Conservation (phyloP, 1,140 invertebrate genomes). For the Pseudomyrmex flavicornis region DNA sequence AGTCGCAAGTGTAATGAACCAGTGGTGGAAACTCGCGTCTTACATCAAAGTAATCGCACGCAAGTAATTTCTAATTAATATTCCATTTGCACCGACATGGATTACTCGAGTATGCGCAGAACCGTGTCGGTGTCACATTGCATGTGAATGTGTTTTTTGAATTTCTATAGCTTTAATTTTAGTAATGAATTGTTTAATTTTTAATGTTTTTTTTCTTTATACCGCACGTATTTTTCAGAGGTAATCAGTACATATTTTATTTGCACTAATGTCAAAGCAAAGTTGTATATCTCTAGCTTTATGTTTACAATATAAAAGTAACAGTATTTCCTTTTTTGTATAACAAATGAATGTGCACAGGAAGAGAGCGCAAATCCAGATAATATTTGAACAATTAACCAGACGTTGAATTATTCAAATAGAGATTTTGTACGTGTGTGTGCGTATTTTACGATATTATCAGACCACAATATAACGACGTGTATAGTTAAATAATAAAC, state of each 20-base stretch:
- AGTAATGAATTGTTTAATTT: not conserved
- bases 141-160: not conserved
- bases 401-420: conserved; percentile 38
- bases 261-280: too few relatives aligned
- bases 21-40: too few relatives aligned
- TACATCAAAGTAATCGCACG: conserved; percentile 8
- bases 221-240: too few relatives aligned
- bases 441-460: not conserved
- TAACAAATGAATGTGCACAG: not conserved
- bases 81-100: too few relatives aligned
- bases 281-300: not conserved
- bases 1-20: conserved; percentile 2
- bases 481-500: conserved; percentile 34
- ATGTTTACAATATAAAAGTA: not conserved
- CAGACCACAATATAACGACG: not conserved
- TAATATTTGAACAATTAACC: conserved; percentile 52
- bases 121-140: not conserved
- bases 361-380: not conserved
- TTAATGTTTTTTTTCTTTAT: not conserved
- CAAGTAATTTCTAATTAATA: not conserved
- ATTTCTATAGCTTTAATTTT: not conserved
- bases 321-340: not conserved
- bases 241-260: too few relatives aligned
- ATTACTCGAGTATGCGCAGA: not conserved
- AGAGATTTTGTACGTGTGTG: not conserved